Evolutionary conservation across 2,113 vertebrate species (phyloP), one percentile per base, ranked within the genome.

Genomic region (Mormoops blainvillei): DNA sequence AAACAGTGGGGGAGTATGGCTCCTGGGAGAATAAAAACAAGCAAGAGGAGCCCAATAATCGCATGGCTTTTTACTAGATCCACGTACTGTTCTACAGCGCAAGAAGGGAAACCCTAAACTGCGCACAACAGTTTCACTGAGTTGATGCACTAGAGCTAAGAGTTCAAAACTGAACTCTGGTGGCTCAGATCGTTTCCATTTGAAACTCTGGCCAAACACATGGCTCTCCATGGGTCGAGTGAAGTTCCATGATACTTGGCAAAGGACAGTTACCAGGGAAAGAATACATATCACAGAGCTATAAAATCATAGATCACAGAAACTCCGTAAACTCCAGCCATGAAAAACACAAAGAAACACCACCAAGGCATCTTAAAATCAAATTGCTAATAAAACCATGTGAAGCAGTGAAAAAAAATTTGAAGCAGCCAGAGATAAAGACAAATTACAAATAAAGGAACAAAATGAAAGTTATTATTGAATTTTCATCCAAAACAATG

Each of bases 401-500:
- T 28, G 20, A 52, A 87, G 45, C 73, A 61, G 14, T 78, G 31
- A 95, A 89, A 89, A 56, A 71, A 45, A 31, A 18, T 54, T 83
- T 65, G 36, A 80, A 89, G 43, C 65, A 93, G 7, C 45, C 45
- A 86, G 14, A 80, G 12, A 93, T 41, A 63, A 95, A 90, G 33
- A 81, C 15, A 73, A 52, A 81, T 45, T 80, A 67, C 7, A 86
- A 68, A 80, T 36, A 70, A 9, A 11, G 8, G 9, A 43, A 84
- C 15, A 77, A 95, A 95, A 84, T 84, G 41, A 52, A 61, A 88
- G 76, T 78, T 88, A 89, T 71, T 41, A 80, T 22, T 85, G 43
- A 95, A 43, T 77, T 93, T 45, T 89, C 52, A 89, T 96, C 38
- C 70, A 85, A 77, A 85, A 78, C 26, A 73, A 52, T 15, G 4